A percentile compares a stretch with the other conserved stretches of the same genome.
Conservation (phyloP, 2,113 vertebrate species). For the Vulpes vulpes region DNA sequence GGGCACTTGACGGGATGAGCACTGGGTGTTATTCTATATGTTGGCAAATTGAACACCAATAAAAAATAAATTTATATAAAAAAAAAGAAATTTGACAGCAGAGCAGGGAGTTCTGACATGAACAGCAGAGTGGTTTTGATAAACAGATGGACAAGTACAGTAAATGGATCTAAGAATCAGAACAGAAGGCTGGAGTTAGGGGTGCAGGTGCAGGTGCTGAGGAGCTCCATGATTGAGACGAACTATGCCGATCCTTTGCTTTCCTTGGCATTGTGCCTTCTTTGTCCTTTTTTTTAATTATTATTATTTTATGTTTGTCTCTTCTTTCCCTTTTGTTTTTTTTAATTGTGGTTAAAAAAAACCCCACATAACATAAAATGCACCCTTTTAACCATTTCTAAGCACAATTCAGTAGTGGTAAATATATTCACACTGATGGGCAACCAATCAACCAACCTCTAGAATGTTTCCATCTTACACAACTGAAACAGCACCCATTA, state of each 20-base stretch:
- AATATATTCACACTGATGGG: neutral
- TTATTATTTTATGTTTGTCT: neutral
- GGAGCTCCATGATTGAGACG: neutral
- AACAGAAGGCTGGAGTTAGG: neutral
- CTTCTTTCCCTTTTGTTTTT: slow-evolving; percentile 31
- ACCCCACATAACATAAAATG: neutral
- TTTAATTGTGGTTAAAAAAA: neutral
- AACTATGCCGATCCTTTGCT: neutral
- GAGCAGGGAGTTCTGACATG: neutral
- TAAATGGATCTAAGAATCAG: neutral
- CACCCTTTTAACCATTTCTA: neutral
- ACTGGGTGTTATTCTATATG: too few relatives aligned
- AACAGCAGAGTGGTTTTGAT: neutral
- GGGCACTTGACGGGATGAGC: too few relatives aligned
- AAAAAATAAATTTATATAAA: too few relatives aligned
- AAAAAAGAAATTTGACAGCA: neutral
- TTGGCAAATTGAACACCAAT: too few relatives aligned
- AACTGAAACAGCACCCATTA: neutral
- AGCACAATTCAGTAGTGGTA: neutral
- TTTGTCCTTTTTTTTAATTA: neutral
- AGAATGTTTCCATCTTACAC: neutral
- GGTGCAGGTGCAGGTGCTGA: neutral
- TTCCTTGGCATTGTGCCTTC: neutral
- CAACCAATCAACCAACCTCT: neutral
- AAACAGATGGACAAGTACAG: neutral